Evolutionary conservation across 1,140 invertebrate genomes (phyloP), one percentile per base, ranked within the genome.

Genomic region (Tetramorium parvispinum): DNA sequence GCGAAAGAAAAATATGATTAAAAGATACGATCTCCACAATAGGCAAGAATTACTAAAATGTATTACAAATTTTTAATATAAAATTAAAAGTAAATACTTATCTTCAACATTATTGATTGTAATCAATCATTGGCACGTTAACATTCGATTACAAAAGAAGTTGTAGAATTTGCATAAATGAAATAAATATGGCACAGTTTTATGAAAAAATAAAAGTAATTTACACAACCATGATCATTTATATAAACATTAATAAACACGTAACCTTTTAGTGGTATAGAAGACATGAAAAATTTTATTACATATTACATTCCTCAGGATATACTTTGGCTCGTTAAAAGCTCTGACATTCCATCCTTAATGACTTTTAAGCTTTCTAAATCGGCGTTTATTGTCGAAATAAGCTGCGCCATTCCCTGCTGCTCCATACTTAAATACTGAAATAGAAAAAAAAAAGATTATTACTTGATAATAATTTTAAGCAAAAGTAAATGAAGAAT

Each of bases 371-470:
- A 95, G 77, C 97, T 96, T 76, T 97, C 96, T 59, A 97, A 91
- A 94, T 98, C 98, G 40, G 97, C 96, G 87, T 97, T 97, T 27
- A 98, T 97, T 1, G 98, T 98, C 27, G 97, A 96, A 68, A 98
- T 97, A 2, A 99, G 95, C 89, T 98, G 97, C 57, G 97, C 96
- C 95, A 98, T 98, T 0, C 98, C 98, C 83, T 97, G 96, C 92
- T 99, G 98, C 92, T 98, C 97, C 96, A 98, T 96, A 27, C 96
- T 96, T 61, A 98, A 93, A 93, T 98, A 98, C 95, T 98, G 96
- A 75, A 88, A 79, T 53, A 53, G 37, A 46, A 82, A 7, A 68
- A 73, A 21, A 3, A 21, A 83, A 57, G 0, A 21, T 81, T 82
- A 57, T 51, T 11, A 63, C 2, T 53, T n/a, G 0, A 32, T 27